phyloP scores from a whole-genome alignment of 2,113 vertebrate species.

The Oreotragus oreotragus region DNA sequence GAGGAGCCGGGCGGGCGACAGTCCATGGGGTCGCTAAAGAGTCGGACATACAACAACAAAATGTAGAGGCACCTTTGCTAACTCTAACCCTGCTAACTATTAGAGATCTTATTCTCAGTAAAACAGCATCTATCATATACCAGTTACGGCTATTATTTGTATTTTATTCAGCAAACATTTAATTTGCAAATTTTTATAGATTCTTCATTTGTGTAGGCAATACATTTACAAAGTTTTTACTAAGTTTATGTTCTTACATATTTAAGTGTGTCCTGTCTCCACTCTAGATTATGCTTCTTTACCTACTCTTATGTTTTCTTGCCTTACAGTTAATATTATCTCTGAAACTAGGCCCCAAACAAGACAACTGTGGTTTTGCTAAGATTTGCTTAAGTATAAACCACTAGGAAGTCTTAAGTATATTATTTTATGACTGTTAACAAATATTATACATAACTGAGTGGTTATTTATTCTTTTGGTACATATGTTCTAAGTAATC shows the following conservation, averaged over 20 bases:
- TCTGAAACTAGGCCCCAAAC: background rate
- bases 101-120: background rate
- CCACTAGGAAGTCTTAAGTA: background rate
- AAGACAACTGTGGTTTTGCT: background rate
- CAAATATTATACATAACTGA: background rate
- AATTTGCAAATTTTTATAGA: background rate
- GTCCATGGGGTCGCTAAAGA: background rate
- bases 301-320: background rate
- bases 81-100: background rate
- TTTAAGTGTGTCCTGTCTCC: background rate
- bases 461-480: background rate
- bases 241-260: background rate
- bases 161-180: background rate
- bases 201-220: background rate
- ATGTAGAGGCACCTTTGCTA: background rate
- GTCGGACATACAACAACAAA: background rate
- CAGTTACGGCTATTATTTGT: background rate
- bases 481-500: background rate
- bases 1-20: background rate
- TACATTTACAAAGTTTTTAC: background rate
- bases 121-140: background rate
- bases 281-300: background rate
- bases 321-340: background rate
- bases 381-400: background rate
- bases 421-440: background rate